Percentiles rank a stretch among this genome's conserved stretches.
These are phyloP conservation scores for Cotesia chilonis DNA, from an alignment of 1,140 invertebrate genomes.

Conservation along the genomic window DNA sequence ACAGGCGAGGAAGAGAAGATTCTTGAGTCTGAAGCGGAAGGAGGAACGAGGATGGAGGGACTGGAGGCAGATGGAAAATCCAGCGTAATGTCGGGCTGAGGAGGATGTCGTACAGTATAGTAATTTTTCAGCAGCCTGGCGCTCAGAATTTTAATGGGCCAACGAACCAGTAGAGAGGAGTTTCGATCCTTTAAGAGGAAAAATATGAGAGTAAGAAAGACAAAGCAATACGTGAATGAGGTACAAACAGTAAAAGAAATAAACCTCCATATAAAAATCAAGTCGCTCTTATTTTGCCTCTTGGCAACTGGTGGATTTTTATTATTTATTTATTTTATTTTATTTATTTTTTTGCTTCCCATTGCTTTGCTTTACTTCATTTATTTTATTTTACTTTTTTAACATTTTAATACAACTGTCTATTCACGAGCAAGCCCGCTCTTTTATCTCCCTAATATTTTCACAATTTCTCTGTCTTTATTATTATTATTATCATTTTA, in stretches of 20 bases:
- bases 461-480: too few species aligned
- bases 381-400: too few species aligned
- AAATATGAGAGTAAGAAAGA: constrained; percentile 20
- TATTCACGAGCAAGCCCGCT: too few species aligned
- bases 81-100: neutral
- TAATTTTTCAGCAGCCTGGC: constrained; percentile 51
- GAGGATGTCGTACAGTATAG: constrained; percentile 29
- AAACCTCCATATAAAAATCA: constrained; percentile 51
- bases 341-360: too few species aligned
- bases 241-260: constrained; percentile 49
- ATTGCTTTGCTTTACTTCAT: too few species aligned
- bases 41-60: constrained; percentile 1
- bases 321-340: too few species aligned
- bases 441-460: too few species aligned
- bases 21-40: neutral
- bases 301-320: constrained; percentile 4
- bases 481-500: too few species aligned
- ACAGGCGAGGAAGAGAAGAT: constrained; percentile 11
- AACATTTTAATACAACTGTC: too few species aligned
- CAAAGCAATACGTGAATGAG: constrained; percentile 35
- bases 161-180: constrained; percentile 19
- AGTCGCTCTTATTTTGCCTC: constrained; percentile 12
- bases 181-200: neutral
- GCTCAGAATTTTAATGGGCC: constrained; percentile 53
- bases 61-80: constrained; percentile 28